A percentile compares a stretch with the other conserved stretches of the same genome.
These are phyloP conservation scores for Mantis religiosa DNA, from an alignment of 2,888 invertebrate genomes.

Conservation along the genomic window DNA sequence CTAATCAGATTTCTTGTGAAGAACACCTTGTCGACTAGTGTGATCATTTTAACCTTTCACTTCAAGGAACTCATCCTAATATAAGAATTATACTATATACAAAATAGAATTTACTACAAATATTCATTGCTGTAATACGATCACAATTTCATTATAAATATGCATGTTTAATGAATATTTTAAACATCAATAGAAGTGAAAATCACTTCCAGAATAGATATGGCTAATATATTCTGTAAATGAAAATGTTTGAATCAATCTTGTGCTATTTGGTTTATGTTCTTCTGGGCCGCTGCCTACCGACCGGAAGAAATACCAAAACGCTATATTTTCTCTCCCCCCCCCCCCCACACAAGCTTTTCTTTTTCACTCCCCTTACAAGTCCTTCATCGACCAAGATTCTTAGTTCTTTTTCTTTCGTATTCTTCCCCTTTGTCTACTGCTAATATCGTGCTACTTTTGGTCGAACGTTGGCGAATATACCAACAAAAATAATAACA, in stretches of 20 bases:
- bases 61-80: too few relatives aligned
- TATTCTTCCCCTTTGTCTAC: conserved; percentile 2
- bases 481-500: neutral
- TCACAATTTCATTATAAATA: too few relatives aligned
- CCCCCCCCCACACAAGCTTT: too few relatives aligned
- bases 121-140: too few relatives aligned
- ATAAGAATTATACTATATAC: too few relatives aligned
- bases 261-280: neutral
- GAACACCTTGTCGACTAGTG: too few relatives aligned
- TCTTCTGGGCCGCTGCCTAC: neutral
- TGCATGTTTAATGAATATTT: too few relatives aligned
- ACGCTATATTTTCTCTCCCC: neutral
- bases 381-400: neutral
- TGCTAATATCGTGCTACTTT: neutral
- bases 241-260: neutral
- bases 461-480: neutral
- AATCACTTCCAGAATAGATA: too few relatives aligned
- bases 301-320: neutral
- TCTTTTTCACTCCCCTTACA: neutral
- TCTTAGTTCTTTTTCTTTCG: neutral
- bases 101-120: too few relatives aligned
- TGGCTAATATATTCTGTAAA: neutral
- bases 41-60: too few relatives aligned
- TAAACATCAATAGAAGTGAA: too few relatives aligned
- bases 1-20: too few relatives aligned